Evolutionary conservation across 1,140 invertebrate genomes (phyloP).

Genomic region (Caenorhabditis tropicalis): DNA sequence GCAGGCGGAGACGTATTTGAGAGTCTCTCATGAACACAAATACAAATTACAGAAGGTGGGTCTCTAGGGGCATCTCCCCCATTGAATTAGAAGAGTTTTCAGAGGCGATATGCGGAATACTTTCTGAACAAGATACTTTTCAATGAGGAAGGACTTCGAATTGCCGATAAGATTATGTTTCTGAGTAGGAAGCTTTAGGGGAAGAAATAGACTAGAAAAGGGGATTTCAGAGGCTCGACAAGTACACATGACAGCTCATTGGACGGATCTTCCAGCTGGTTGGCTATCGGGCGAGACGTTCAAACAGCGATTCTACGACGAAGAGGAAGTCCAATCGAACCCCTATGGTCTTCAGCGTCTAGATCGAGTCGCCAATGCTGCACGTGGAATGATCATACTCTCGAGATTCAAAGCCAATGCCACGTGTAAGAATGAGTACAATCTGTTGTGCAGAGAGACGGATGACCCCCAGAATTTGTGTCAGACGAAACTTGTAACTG

Average conservation of each 20-base stretch:
- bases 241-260: neutral
- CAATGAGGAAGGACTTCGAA: neutral
- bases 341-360: neutral
- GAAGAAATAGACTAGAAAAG: too few relatives aligned
- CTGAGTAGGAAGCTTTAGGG: neutral
- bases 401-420: too few relatives aligned
- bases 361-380: neutral
- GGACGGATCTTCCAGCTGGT: neutral
- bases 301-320: neutral
- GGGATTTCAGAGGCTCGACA: neutral
- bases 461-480: neutral
- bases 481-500: neutral
- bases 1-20: neutral
- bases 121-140: neutral
- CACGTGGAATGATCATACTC: conserved; percentile 4
- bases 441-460: neutral
- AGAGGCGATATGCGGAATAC: neutral
- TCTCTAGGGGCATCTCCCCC: neutral
- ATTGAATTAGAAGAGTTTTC: neutral
- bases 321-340: neutral
- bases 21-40: neutral
- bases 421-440: neutral
- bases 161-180: neutral
- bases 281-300: neutral
- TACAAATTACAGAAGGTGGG: neutral